Evolutionary conservation across 2,888 invertebrate species (phyloP).

Genomic region (Cerceris rybyensis): DNA sequence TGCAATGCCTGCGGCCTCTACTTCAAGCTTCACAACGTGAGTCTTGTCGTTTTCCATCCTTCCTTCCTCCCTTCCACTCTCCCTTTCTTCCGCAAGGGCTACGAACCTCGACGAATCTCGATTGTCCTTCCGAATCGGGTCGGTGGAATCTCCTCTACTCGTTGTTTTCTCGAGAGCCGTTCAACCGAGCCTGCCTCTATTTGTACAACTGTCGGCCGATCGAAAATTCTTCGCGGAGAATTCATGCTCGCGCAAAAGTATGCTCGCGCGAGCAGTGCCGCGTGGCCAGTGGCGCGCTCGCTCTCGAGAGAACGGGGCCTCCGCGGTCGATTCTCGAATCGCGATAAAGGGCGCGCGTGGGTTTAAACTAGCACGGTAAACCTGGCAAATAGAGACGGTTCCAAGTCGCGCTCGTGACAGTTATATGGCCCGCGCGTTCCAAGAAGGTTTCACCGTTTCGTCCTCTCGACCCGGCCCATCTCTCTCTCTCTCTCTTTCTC

Average conservation of each 20-base stretch:
- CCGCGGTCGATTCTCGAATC: neutral
- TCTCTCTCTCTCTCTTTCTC: constrained; percentile 5
- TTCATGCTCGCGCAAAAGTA: neutral
- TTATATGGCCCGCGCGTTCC: constrained; percentile 62
- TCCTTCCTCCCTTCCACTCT: no score
- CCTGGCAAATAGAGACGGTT: constrained; percentile 69
- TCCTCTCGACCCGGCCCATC: neutral
- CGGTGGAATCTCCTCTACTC: constrained; percentile 1
- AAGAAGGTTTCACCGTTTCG: constrained; percentile 30
- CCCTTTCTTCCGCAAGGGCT: neutral
- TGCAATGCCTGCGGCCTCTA: constrained; percentile 99
- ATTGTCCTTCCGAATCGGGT: neutral
- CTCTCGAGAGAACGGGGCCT: neutral
- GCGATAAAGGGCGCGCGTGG: constrained; percentile 38
- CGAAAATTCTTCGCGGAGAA: neutral
- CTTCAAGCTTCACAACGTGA: constrained; percentile 88
- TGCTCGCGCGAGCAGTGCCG: no score
- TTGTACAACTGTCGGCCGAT: constrained; percentile 38
- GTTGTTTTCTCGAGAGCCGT: constrained; percentile 9
- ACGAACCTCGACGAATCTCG: constrained; percentile 1
- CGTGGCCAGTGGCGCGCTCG: neutral
- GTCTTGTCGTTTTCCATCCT: constrained; percentile 44
- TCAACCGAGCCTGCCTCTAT: constrained; percentile 18
- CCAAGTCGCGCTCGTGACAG: constrained; percentile 56
- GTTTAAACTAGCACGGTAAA: constrained; percentile 72